phyloP scores from a whole-genome alignment of 2,888 invertebrate genomes.

The Tetanocera ferruginea region DNA sequence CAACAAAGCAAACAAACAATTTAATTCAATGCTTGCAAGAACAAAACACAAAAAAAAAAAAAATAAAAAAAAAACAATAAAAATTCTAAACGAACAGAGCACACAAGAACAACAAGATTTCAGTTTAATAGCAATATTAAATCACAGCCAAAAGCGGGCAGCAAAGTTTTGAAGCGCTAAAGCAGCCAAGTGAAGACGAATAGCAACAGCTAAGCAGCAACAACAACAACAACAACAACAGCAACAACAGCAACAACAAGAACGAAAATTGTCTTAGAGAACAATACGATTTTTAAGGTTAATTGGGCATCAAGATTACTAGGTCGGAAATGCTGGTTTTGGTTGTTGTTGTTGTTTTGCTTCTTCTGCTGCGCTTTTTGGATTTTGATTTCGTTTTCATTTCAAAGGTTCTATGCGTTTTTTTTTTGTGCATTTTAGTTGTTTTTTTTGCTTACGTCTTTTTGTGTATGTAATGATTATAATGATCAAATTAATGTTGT shows the following conservation, averaged over 20 bases:
- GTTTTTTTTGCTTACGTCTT: not conserved
- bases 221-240: conserved; percentile 29
- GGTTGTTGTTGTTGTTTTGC: conserved; percentile 37
- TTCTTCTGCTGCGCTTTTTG: conserved; percentile 42
- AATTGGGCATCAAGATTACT: conserved; percentile 71
- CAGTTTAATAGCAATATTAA: conserved; percentile 56
- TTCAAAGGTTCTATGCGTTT: conserved; percentile 49
- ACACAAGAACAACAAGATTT: not conserved
- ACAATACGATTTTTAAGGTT: conserved; percentile 64
- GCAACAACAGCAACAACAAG: no score
- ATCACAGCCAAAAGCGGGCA: conserved; percentile 53
- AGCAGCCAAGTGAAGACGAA: conserved; percentile 16
- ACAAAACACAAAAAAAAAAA: not conserved
- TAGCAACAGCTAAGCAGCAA: conserved; percentile 1
- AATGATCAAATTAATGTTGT: conserved; percentile 26
- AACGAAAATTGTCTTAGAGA: conserved; percentile 52
- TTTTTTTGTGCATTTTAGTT: not conserved
- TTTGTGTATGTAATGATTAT: conserved; percentile 30
- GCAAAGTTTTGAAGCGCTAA: not conserved
- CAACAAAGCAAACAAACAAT: conserved; percentile 4
- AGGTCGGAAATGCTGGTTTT: conserved; percentile 67
- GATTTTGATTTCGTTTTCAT: conserved; percentile 60
- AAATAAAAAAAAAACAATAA: not conserved
- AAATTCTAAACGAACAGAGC: not conserved
- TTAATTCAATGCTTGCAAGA: conserved; percentile 23